A percentile compares a stretch with the other conserved stretches of the same genome.
Evolutionary conservation across 2,113 vertebrate species (phyloP).

Genomic region (Sialia sialis): DNA sequence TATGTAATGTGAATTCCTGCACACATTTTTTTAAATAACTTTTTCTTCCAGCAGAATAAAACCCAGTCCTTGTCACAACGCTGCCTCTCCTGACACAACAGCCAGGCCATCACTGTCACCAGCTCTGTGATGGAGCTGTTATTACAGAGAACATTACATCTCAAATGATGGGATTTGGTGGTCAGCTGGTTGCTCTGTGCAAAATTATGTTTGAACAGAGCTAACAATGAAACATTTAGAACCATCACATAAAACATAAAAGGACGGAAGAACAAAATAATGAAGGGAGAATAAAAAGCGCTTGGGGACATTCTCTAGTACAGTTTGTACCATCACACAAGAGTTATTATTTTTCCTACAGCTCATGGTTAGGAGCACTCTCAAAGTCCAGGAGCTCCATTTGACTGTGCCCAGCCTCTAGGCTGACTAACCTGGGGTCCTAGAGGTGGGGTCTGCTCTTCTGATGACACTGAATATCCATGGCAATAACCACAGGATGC

Average conservation of each 20-base stretch:
- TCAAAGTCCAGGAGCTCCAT: background rate
- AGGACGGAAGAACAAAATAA: background rate
- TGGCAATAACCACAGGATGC: background rate
- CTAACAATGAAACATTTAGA: constrained; percentile 27
- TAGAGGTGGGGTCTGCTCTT: background rate
- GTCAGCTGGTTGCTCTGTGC: background rate
- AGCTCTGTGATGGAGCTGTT: background rate
- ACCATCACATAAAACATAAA: background rate
- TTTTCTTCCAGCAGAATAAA: background rate
- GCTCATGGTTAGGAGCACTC: background rate
- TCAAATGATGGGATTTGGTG: background rate
- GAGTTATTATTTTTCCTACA: background rate
- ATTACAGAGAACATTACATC: background rate
- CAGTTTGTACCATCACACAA: background rate
- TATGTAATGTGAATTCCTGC: background rate
- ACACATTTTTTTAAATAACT: background rate
- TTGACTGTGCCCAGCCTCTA: background rate
- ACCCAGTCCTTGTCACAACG: background rate
- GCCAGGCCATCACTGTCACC: constrained; percentile 22
- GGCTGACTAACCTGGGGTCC: background rate
- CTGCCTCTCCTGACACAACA: background rate
- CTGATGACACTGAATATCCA: background rate
- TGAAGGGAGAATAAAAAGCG: background rate
- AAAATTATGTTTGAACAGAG: constrained; percentile 33
- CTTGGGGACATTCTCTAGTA: background rate